phyloP scores from a whole-genome alignment of 1,140 invertebrate species.

The Papilio xuthus region DNA sequence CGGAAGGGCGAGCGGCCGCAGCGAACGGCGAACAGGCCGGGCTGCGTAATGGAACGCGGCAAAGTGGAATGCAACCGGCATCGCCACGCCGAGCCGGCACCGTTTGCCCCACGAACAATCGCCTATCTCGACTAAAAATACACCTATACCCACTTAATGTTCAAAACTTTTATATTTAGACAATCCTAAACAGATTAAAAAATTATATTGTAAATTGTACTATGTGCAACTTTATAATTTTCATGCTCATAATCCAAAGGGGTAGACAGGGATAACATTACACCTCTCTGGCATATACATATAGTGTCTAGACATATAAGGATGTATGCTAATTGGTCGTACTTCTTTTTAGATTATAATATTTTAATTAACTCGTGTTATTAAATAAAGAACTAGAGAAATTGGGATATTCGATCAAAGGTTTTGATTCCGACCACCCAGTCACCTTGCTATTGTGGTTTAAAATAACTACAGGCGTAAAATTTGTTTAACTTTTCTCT shows the following conservation, averaged over 20 bases:
- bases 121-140: conserved; percentile 49
- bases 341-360: too few relatives aligned
- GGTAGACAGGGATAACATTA: too few relatives aligned
- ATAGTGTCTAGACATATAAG: too few relatives aligned
- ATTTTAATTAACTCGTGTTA: background rate
- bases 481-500: conserved; percentile 20
- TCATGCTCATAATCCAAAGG: too few relatives aligned
- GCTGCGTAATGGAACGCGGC: conserved; percentile 72
- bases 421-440: background rate
- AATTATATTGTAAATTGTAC: too few relatives aligned
- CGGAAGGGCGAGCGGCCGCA: conserved; percentile 58
- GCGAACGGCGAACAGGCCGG: conserved; percentile 3
- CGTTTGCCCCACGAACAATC: conserved; percentile 51
- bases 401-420: conserved; percentile 4
- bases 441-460: background rate
- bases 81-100: conserved; percentile 45
- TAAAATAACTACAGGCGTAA: conserved; percentile 13
- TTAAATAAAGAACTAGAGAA: background rate
- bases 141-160: conserved; percentile 38
- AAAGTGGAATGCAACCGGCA: conserved; percentile 74
- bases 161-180: conserved; percentile 31
- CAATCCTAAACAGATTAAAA: background rate
- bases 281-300: too few relatives aligned
- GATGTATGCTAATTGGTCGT: too few relatives aligned
- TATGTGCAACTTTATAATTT: too few relatives aligned